A percentile compares a stretch with the other conserved stretches of the same genome.
Conservation (phyloP, 2,888 invertebrate species). For the Xanthia togata region DNA sequence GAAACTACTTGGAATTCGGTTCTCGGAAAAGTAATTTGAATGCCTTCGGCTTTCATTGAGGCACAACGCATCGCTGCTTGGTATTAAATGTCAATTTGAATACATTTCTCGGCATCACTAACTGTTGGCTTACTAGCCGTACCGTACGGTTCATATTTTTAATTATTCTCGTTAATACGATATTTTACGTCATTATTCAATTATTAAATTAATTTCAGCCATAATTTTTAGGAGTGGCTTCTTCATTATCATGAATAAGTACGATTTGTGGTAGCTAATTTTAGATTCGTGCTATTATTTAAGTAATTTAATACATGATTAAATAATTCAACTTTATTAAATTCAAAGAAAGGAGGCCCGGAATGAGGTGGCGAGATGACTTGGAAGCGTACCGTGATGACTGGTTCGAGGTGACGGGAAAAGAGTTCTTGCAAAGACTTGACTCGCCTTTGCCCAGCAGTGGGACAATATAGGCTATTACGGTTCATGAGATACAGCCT, state of each 20-base stretch:
- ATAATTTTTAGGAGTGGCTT: conserved; percentile 22
- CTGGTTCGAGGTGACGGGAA: no score
- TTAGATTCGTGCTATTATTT: not conserved
- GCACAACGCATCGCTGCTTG: conserved; percentile 65
- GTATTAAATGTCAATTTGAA: conserved; percentile 60
- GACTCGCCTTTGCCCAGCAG: no score
- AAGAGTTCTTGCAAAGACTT: not conserved
- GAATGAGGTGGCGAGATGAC: no score
- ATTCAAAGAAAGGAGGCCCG: not conserved
- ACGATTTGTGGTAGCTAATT: conserved; percentile 12
- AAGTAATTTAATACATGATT: not conserved
- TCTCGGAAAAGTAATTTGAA: conserved; percentile 73
- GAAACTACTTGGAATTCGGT: conserved; percentile 64
- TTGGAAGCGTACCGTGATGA: not conserved
- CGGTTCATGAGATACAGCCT: no score
- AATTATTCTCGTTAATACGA: not conserved
- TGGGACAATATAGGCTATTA: no score
- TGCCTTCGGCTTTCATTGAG: conserved; percentile 62
- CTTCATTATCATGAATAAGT: conserved; percentile 35
- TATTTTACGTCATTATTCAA: conserved; percentile 19
- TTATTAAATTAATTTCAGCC: conserved; percentile 26
- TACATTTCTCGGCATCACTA: conserved; percentile 44
- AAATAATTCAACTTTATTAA: not conserved
- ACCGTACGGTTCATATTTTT: not conserved
- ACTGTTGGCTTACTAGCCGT: conserved; percentile 3